Conservation (phyloP, 1,140 invertebrate genomes). For the Drosophila ohnishii region DNA sequence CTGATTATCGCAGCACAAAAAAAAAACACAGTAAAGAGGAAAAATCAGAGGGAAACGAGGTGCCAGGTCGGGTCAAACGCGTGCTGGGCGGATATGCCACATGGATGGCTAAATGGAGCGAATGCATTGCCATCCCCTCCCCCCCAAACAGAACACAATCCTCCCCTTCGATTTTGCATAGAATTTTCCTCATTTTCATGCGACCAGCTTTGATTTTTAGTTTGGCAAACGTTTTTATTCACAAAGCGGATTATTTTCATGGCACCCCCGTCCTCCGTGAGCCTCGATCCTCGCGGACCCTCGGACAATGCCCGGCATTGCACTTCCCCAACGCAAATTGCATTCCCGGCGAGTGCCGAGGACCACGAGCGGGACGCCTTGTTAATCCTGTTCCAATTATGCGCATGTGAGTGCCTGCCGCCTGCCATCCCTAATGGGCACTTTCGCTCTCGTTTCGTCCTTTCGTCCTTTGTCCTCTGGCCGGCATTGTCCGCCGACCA, state of each 20-base stretch:
- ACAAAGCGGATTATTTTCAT: slow-evolving; percentile 82
- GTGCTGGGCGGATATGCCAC: slow-evolving; percentile 44
- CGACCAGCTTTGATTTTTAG: slow-evolving; percentile 52
- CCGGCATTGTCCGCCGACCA: slow-evolving; percentile 49
- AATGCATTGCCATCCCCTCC: slow-evolving; percentile 20
- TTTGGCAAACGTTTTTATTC: slow-evolving; percentile 73
- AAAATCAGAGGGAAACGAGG: slow-evolving; percentile 23
- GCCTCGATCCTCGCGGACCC: slow-evolving; percentile 40
- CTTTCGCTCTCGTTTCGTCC: slow-evolving; percentile 61
- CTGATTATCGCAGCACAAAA: slow-evolving; percentile 38
- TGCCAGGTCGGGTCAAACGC: slow-evolving; percentile 61
- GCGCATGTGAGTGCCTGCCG: slow-evolving; percentile 68
- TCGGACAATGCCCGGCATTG: slow-evolving; percentile 59
- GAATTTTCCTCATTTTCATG: slow-evolving; percentile 42
- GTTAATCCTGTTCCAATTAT: slow-evolving; percentile 81
- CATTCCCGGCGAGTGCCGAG: slow-evolving; percentile 47
- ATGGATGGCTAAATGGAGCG: slow-evolving; percentile 44
- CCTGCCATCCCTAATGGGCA: slow-evolving; percentile 69
- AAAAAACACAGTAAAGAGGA: slow-evolving; percentile 4
- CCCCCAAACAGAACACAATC: slow-evolving; percentile 5
- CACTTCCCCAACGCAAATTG: slow-evolving; percentile 40
- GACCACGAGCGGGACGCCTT: slow-evolving; percentile 42
- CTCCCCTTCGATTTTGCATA: slow-evolving; percentile 64
- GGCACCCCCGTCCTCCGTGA: slow-evolving; percentile 20
- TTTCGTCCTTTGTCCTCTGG: slow-evolving; percentile 31